Evolutionary conservation across 1,140 invertebrate genomes (phyloP), one percentile per base, ranked within the genome.

Genomic region (Orius laevigatus): DNA sequence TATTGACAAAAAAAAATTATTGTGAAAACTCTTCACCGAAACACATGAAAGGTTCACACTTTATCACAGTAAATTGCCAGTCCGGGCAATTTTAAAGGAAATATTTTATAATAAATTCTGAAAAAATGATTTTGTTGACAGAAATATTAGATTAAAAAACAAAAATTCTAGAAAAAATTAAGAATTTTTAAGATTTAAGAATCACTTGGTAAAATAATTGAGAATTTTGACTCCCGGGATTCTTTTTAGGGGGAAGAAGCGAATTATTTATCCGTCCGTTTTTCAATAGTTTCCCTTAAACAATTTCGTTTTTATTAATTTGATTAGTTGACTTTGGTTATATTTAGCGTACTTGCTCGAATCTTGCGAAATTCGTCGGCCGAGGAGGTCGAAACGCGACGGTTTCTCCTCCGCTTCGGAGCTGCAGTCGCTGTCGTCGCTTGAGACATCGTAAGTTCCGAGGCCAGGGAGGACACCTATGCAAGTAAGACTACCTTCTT

Each of bases 391-490:
- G 46, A 64, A 69, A 50, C 66, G 65, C 8, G 56, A 51, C 51
- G 56, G 58, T 42, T 48, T 56, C 35, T 58, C 57, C 32, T 63
- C 62, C 1, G 66, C 60, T 34, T 75, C 76, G 33, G 67, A 61
- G 53, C 78, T 77, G 5, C 67, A 68, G 9, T 70, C 73, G 34
- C 70, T 73, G 52, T 81, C 78, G 43, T 74, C 79, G 44, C 71
- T 71, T 1, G 78, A 79, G 12, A 19, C 45, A 1, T 74, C 70
- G 56, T 88, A 86, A 52, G 69, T 72, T 1, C 79, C 81, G 33
- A 87, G 68, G 2, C 84, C 83, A 9, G 84, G 84, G 36, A 88
- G 63, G 46, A 85, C 74, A 1, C 76, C 83, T 48, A 84, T 73
- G 55, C 81, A 83, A 42, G 73, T 73, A 32, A 83, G 59, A 3